These are phyloP conservation scores for Oligia strigilis DNA, from an alignment of 2,888 invertebrate genomes.

Conservation along the genomic window DNA sequence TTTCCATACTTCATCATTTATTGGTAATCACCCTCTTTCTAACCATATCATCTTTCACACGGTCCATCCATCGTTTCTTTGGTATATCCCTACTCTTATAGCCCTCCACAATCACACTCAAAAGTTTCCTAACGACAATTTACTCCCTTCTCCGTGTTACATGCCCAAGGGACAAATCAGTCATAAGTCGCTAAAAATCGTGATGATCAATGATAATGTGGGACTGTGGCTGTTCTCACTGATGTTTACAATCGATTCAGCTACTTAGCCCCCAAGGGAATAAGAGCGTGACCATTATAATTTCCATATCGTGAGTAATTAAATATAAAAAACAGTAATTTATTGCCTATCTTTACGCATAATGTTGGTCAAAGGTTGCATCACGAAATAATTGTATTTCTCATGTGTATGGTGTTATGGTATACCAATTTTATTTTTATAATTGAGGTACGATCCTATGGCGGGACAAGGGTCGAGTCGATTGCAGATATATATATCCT, in stretches of 20 bases:
- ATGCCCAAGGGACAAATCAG: background rate
- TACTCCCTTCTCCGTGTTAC: background rate
- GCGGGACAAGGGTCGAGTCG: background rate
- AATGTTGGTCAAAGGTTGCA: slow-evolving; percentile 45
- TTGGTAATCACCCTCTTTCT: background rate
- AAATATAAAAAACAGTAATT: slow-evolving; percentile 55
- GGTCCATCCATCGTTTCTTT: background rate
- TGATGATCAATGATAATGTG: background rate
- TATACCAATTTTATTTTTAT: background rate
- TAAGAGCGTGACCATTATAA: slow-evolving; percentile 48
- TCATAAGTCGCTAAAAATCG: background rate
- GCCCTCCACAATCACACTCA: background rate
- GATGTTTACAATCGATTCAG: slow-evolving; percentile 28
- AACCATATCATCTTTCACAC: background rate
- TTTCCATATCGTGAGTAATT: slow-evolving; percentile 54
- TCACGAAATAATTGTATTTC: slow-evolving; percentile 40
- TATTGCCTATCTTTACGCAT: slow-evolving; percentile 59
- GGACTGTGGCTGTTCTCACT: background rate
- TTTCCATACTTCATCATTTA: background rate
- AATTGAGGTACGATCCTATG: background rate
- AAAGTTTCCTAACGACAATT: background rate
- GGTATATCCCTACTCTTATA: background rate
- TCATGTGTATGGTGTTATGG: slow-evolving; percentile 8
- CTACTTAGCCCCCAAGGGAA: slow-evolving; percentile 33
- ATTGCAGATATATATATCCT: background rate